Evolutionary conservation across 2,113 vertebrate genomes (phyloP).

Genomic region (Steatornis caripensis): DNA sequence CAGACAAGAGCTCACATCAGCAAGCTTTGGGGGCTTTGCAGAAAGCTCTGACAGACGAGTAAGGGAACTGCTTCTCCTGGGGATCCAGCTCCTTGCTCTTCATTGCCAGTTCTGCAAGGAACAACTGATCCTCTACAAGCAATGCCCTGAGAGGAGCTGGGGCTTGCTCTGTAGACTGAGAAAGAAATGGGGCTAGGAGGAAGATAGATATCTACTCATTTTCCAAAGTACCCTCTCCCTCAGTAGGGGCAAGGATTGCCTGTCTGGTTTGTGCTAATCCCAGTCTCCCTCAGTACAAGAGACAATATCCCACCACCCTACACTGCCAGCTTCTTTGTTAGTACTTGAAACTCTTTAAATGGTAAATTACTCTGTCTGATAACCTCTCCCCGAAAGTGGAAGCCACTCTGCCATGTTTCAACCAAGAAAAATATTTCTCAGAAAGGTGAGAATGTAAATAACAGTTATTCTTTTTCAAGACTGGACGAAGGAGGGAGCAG

Average conservation of each 20-base stretch:
- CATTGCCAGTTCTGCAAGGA: neutral
- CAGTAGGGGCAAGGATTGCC: neutral
- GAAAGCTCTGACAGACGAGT: neutral
- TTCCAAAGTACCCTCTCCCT: neutral
- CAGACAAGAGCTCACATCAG: neutral
- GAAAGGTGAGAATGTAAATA: neutral
- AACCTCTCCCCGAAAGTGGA: neutral
- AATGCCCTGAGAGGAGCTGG: neutral
- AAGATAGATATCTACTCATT: neutral
- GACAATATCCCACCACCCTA: neutral
- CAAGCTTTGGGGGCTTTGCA: neutral
- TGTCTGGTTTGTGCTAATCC: neutral
- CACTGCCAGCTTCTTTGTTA: neutral
- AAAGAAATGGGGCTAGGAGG: neutral
- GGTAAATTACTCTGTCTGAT: neutral
- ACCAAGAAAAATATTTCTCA: neutral
- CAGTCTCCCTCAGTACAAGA: neutral
- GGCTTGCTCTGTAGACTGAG: neutral
- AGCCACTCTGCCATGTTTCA: neutral
- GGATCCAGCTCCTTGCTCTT: neutral
- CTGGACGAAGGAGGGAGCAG: neutral
- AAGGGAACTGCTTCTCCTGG: neutral
- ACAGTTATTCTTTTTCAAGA: neutral
- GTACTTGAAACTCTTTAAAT: neutral
- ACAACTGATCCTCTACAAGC: neutral